Base-by-base conservation (phyloP, 2,797 vertebrate species). In the Eupleurogrammus muticus region DNA sequence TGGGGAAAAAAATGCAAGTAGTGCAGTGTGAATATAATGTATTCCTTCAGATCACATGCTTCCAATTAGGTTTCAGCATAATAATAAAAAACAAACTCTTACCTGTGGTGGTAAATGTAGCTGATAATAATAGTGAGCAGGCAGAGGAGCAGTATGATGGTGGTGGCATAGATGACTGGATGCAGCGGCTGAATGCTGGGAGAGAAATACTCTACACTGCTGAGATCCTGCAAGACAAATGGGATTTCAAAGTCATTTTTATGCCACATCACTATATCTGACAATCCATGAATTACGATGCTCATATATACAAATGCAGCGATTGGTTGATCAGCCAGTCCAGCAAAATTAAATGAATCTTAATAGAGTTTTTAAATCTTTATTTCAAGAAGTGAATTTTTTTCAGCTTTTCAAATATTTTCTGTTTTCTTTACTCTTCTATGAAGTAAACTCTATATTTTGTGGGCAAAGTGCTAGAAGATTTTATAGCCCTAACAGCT, bases 21-120 rank as follows among this genome's bases (percentile, higher is more conserved):
- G 16, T 44, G 40, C 17, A 44, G 14, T 14, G 13, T 17, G 40
- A 44, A 44, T 16, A 44, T 44, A 6, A 17, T 17, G 6, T 16
- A 16, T 9, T 35, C 13, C 40, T 42, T 42, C 16, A 9, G 21
- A 50, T 44, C 5, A 24, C 5, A 10, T 42, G 40, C 40, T 42
- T 42, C 13, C 14, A 40, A 14, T 40, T 40, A 14, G 13, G 12
- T 14, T 4, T 14, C 14, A 42, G 40, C 5, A 19, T 1, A 28
- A 56, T n/a, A 35, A 47, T 8, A 9, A 44, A 28, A 9, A 8
- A 13, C 40, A 1, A 24, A 23, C 1, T 35, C 70, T 84, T 93
- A 99, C 98, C 95, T 97, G 94, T 97, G 97, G 80, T 97, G 96
- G 90, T 96, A 97, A 63, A 96, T 77, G 73, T 99, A 99, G 78